These are phyloP conservation scores for Dufourea novaeangliae DNA, from an alignment of 1,140 invertebrate species.

Conservation along the genomic window DNA sequence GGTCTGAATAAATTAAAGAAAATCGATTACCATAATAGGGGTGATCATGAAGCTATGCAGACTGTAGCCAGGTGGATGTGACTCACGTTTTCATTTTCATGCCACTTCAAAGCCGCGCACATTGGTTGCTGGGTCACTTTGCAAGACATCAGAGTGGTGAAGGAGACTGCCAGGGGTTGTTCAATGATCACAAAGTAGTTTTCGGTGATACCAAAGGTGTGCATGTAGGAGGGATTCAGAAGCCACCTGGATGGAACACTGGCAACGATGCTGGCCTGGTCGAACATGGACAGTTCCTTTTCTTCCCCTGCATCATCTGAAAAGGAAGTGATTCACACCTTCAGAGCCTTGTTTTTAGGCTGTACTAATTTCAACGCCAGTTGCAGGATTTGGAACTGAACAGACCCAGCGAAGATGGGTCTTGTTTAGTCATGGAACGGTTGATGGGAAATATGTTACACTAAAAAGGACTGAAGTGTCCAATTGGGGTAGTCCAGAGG, in stretches of 20 bases:
- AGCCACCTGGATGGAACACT: conserved; percentile 88
- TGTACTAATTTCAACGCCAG: too few relatives aligned
- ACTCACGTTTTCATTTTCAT: conserved; percentile 85
- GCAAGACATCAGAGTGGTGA: conserved; percentile 83
- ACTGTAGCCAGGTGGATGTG: too few relatives aligned
- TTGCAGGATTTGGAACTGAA: too few relatives aligned
- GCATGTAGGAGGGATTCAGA: conserved; percentile 92
- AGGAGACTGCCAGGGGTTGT: conserved; percentile 89
- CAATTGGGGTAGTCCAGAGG: too few relatives aligned
- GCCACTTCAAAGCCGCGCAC: conserved; percentile 86
- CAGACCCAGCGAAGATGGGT: too few relatives aligned
- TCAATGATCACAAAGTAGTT: conserved; percentile 93
- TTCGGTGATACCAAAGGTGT: conserved; percentile 92
- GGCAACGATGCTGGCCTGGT: conserved; percentile 86
- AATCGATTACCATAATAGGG: too few relatives aligned
- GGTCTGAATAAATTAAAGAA: conserved; percentile 83
- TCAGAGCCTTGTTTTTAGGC: too few relatives aligned
- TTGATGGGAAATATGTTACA: too few relatives aligned
- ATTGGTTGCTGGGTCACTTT: conserved; percentile 86
- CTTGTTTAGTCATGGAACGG: too few relatives aligned
- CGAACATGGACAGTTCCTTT: conserved; percentile 84
- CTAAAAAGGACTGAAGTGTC: too few relatives aligned
- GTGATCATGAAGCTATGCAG: too few relatives aligned
- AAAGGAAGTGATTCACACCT: too few relatives aligned
- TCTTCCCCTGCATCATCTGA: conserved; percentile 62